Evolutionary conservation across 2,113 vertebrate species (phyloP).

Genomic region (Taxidea taxus): DNA sequence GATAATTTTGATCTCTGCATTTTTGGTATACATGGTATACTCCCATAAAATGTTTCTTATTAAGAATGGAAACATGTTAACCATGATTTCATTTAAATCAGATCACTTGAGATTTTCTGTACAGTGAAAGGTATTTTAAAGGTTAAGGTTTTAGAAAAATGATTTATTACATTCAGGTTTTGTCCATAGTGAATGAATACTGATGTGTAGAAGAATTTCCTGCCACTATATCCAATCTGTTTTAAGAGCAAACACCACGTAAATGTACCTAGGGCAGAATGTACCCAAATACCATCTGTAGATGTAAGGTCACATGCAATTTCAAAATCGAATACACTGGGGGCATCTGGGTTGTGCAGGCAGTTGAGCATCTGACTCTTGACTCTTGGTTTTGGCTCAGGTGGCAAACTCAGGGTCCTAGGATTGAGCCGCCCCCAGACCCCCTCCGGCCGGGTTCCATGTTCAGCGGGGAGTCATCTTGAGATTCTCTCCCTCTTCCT

Average conservation of each 20-base stretch:
- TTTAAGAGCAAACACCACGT: neutral
- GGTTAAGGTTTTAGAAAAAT: neutral
- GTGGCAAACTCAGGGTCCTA: neutral
- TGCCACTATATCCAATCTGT: neutral
- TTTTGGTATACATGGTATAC: neutral
- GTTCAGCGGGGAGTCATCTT: neutral
- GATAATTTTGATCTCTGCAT: neutral
- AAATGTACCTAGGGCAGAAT: neutral
- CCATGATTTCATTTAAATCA: neutral
- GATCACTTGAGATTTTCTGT: neutral
- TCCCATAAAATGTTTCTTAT: neutral
- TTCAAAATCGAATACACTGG: neutral
- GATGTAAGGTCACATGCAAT: neutral
- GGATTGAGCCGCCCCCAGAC: neutral
- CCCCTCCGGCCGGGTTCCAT: neutral
- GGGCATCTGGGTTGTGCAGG: accelerated
- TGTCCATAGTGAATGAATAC: neutral
- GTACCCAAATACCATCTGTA: neutral
- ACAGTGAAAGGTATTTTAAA: neutral
- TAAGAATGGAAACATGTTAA: neutral
- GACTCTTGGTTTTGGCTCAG: neutral
- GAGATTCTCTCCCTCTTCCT: neutral
- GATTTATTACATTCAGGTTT: neutral
- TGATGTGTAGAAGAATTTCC: neutral
- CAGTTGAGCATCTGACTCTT: neutral